phyloP scores from a whole-genome alignment of 2,797 vertebrate species.

The Gadopsis marmoratus region DNA sequence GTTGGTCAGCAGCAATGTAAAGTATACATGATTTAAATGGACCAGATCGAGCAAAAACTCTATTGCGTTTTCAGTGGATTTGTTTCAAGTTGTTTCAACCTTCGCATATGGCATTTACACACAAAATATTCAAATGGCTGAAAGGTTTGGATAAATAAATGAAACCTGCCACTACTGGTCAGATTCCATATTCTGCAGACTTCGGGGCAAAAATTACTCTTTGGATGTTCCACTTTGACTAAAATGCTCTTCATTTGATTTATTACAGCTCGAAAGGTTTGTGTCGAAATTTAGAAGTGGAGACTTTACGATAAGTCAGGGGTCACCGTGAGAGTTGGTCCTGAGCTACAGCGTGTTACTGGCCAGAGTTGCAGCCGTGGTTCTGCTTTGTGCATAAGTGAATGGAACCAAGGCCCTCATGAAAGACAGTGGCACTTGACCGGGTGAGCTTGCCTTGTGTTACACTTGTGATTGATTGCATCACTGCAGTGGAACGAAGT shows the following conservation, averaged over 20 bases:
- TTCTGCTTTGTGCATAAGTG: slow-evolving; percentile 3
- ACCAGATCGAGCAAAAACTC: slow-evolving; percentile 37
- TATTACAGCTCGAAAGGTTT: not conserved
- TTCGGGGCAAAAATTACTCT: slow-evolving; percentile 3
- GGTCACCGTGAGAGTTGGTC: not conserved
- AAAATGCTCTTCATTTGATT: not conserved
- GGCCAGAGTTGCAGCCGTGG: not conserved
- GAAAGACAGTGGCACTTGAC: slow-evolving; percentile 28
- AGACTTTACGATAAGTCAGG: not conserved
- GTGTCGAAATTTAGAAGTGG: not conserved
- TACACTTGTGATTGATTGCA: slow-evolving; percentile 78
- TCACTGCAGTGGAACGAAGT: slow-evolving; percentile 81
- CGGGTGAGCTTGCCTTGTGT: slow-evolving; percentile 55
- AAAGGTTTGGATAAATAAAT: slow-evolving; percentile 36
- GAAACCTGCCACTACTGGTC: slow-evolving; percentile 1
- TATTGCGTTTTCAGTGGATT: slow-evolving; percentile 32
- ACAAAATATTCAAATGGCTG: slow-evolving; percentile 29
- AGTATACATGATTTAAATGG: slow-evolving; percentile 28
- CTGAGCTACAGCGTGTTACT: not conserved
- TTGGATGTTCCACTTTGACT: not conserved
- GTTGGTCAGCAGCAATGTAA: slow-evolving; percentile 13
- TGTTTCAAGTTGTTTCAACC: slow-evolving; percentile 39
- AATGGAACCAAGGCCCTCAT: slow-evolving; percentile 17
- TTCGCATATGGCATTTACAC: slow-evolving; percentile 11
- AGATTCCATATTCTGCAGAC: slow-evolving; percentile 11